phyloP scores from a whole-genome alignment of 2,888 invertebrate species.

The Listrodromus nycthemerus region DNA sequence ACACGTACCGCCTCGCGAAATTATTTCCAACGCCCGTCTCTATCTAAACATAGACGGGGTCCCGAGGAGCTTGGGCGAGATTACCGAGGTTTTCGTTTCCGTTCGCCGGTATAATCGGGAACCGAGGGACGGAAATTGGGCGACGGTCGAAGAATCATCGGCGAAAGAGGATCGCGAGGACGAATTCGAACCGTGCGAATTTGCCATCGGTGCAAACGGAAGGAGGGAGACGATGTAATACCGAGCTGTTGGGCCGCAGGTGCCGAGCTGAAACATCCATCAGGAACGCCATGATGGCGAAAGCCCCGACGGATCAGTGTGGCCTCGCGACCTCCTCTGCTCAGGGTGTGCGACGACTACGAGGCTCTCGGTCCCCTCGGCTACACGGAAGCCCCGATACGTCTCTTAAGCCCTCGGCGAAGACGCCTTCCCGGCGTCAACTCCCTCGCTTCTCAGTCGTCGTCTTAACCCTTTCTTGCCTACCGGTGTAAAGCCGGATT shows the following conservation, averaged over 20 bases:
- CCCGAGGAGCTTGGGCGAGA: neutral
- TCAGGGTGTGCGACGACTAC: slow-evolving; percentile 25
- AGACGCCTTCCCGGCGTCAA: slow-evolving; percentile 70
- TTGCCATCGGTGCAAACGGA: neutral
- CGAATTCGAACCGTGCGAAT: neutral
- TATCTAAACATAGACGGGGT: slow-evolving; percentile 63
- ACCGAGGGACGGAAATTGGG: slow-evolving; percentile 27
- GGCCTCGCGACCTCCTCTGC: slow-evolving; percentile 41
- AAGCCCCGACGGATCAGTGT: slow-evolving; percentile 72
- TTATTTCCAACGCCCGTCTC: slow-evolving; percentile 63
- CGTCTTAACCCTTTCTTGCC: slow-evolving; percentile 78
- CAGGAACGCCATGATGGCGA: slow-evolving; percentile 78
- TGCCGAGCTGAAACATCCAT: slow-evolving; percentile 82
- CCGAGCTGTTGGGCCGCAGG: slow-evolving; percentile 79
- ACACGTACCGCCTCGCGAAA: slow-evolving; percentile 58
- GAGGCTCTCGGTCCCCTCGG: slow-evolving; percentile 47
- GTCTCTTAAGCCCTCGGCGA: slow-evolving; percentile 63
- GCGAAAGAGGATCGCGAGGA: neutral
- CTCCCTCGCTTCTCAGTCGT: slow-evolving; percentile 33
- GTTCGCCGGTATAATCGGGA: slow-evolving; percentile 36
- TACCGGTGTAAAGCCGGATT: slow-evolving; percentile 70
- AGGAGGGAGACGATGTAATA: slow-evolving; percentile 72
- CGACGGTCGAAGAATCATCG: neutral
- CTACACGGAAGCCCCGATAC: slow-evolving; percentile 66
- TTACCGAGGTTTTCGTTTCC: slow-evolving; percentile 40